Conservation (phyloP, 1,140 invertebrate species). For the Drosophila albomicans region DNA sequence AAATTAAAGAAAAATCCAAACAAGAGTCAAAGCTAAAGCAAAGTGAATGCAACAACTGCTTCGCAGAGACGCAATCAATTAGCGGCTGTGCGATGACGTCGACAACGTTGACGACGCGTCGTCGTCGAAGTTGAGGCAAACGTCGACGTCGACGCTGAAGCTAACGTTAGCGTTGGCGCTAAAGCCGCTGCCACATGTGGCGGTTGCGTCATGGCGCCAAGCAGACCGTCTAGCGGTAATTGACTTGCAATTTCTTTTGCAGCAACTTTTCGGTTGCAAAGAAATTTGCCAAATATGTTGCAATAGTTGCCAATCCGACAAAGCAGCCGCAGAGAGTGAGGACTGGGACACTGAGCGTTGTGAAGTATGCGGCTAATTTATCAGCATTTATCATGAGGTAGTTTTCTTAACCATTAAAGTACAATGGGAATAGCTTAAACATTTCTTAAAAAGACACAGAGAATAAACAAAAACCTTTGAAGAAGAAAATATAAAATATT, state of each 20-base stretch:
- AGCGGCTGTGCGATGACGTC: slow-evolving; percentile 74
- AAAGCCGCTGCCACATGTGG: slow-evolving; percentile 68
- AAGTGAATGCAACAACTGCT: slow-evolving; percentile 75
- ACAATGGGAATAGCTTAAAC: background rate
- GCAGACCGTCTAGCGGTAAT: slow-evolving; percentile 76
- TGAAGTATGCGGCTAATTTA: slow-evolving; percentile 46
- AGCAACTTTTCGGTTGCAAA: slow-evolving; percentile 74
- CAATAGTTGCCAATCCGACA: slow-evolving; percentile 64
- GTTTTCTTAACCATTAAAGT: slow-evolving; percentile 15
- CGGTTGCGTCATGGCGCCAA: slow-evolving; percentile 78
- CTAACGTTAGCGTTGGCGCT: slow-evolving; percentile 9
- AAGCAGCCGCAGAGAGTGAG: slow-evolving; percentile 22
- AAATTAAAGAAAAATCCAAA: slow-evolving; percentile 18
- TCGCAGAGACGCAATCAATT: slow-evolving; percentile 74
- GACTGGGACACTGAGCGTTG: slow-evolving; percentile 4
- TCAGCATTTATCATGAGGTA: slow-evolving; percentile 50
- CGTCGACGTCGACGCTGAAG: slow-evolving; percentile 34
- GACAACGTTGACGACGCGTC: slow-evolving; percentile 19
- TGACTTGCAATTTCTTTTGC: slow-evolving; percentile 82
- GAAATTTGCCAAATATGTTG: slow-evolving; percentile 72
- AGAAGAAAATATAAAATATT: background rate
- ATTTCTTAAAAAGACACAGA: background rate
- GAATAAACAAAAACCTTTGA: background rate
- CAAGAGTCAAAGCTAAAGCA: slow-evolving; percentile 22
- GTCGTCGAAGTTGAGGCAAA: background rate